These are phyloP conservation scores for Chaenogobius annularis DNA, from an alignment of 2,113 vertebrate genomes.

Conservation along the genomic window DNA sequence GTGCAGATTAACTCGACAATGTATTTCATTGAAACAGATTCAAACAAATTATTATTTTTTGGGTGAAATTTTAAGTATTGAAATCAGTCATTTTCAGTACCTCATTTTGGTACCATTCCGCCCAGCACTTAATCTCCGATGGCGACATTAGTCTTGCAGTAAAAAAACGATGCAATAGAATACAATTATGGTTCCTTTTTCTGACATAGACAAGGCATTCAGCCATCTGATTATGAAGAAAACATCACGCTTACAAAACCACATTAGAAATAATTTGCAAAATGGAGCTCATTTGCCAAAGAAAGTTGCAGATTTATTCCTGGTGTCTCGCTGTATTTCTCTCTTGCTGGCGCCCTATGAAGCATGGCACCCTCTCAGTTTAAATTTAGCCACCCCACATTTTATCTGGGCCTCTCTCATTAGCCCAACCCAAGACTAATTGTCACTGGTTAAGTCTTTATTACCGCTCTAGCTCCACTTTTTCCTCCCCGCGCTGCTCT, in stretches of 20 bases:
- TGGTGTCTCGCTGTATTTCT: neutral
- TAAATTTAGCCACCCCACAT: conserved; percentile 82
- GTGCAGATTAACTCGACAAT: too few species aligned
- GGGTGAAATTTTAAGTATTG: too few species aligned
- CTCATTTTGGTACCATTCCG: too few species aligned
- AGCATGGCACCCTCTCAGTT: conserved; percentile 78
- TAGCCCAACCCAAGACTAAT: conserved; percentile 88
- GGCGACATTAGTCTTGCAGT: too few species aligned
- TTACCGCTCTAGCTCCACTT: conserved; percentile 70
- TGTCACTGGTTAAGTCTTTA: conserved; percentile 87
- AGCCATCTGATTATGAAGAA: neutral
- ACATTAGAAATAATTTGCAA: neutral
- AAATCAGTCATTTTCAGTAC: too few species aligned
- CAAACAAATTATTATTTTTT: too few species aligned
- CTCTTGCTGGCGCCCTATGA: conserved; percentile 38
- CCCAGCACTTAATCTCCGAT: too few species aligned
- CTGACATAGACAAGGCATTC: neutral
- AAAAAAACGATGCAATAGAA: too few species aligned
- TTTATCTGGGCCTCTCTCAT: conserved; percentile 85
- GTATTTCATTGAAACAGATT: too few species aligned
- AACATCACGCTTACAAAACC: neutral
- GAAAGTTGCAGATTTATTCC: neutral
- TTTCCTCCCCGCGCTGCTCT: conserved; percentile 51
- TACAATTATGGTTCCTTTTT: too few species aligned
- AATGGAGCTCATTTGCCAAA: neutral